Percentiles rank a stretch among this genome's conserved stretches.
phyloP scores from a whole-genome alignment of 1,140 invertebrate genomes.

The Piezodorus guildinii region DNA sequence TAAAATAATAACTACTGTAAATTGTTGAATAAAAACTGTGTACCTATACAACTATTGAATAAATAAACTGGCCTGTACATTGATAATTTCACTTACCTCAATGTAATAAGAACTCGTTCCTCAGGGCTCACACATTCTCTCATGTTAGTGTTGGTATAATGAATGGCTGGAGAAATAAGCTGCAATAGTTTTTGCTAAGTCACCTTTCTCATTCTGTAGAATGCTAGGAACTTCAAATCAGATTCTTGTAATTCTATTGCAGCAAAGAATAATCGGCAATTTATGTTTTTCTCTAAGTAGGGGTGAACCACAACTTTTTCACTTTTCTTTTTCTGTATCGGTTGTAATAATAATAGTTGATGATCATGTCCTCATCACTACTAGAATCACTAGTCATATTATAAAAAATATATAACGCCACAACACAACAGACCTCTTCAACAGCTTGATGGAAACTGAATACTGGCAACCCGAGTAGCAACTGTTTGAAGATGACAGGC shows the following conservation, averaged over 20 bases:
- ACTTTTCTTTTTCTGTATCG: background rate
- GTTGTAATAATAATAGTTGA: background rate
- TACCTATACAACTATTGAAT: background rate
- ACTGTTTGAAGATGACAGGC: no score
- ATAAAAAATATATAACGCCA: no score
- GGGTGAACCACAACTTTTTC: background rate
- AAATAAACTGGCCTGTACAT: background rate
- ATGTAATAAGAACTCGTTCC: background rate
- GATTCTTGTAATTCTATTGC: background rate
- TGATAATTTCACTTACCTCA: conserved; percentile 22
- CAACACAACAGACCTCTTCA: no score
- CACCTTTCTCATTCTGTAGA: background rate
- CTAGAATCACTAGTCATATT: no score
- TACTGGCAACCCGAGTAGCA: no score
- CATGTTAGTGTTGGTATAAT: background rate
- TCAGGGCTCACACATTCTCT: background rate
- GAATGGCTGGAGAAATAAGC: background rate
- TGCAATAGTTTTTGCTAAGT: background rate
- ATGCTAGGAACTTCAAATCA: background rate
- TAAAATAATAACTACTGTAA: background rate
- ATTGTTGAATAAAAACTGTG: background rate
- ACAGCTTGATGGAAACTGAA: no score
- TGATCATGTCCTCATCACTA: background rate
- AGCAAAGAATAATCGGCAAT: background rate
- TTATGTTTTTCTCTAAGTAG: background rate